Conservation (phyloP, 1,140 invertebrate species). For the Philotrypesis tridentata region DNA sequence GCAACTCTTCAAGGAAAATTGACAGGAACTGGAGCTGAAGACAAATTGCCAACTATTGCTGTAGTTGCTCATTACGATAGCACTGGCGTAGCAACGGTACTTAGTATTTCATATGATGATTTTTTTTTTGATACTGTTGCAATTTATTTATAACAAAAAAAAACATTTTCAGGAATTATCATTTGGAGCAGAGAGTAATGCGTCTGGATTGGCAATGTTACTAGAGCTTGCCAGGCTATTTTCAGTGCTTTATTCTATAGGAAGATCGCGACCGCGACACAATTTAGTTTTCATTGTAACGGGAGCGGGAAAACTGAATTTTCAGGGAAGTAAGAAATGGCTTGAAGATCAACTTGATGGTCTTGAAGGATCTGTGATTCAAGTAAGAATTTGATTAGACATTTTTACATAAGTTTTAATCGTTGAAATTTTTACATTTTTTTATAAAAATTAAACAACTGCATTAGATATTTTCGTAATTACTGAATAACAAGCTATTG, state of each 20-base stretch:
- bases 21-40: slow-evolving; percentile 83
- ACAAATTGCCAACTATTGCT: slow-evolving; percentile 89
- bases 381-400: slow-evolving; percentile 74
- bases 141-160: background rate
- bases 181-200: slow-evolving; percentile 93
- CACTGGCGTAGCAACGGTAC: slow-evolving; percentile 89
- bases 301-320: slow-evolving; percentile 96
- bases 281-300: slow-evolving; percentile 94
- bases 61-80: slow-evolving; percentile 96
- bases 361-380: slow-evolving; percentile 80
- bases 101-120: slow-evolving; percentile 30
- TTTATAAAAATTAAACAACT: background rate
- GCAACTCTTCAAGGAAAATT: slow-evolving; percentile 91
- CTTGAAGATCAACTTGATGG: slow-evolving; percentile 93
- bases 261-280: slow-evolving; percentile 86
- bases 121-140: background rate
- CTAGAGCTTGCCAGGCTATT: slow-evolving; percentile 93
- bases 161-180: slow-evolving; percentile 81
- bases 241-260: slow-evolving; percentile 90
- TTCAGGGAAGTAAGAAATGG: slow-evolving; percentile 96
- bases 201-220: slow-evolving; percentile 91
- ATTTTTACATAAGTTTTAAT: background rate
- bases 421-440: slow-evolving; percentile 31
- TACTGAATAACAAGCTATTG: background rate
- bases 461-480: slow-evolving; percentile 6